Conservation (phyloP, 2,797 vertebrate species). For the Catamblyrhynchus diadema region DNA sequence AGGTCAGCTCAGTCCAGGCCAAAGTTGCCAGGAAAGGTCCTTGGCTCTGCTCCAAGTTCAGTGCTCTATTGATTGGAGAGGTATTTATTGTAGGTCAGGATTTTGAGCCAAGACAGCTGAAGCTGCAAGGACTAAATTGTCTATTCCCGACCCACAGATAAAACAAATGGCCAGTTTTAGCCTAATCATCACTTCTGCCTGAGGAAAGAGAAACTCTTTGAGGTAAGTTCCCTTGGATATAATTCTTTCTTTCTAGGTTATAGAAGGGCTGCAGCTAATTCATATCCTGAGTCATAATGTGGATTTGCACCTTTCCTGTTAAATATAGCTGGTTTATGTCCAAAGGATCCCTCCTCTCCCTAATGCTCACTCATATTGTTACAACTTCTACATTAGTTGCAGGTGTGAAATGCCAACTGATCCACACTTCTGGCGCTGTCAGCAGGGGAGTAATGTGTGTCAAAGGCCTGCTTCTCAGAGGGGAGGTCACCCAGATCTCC, state of each 20-base stretch:
- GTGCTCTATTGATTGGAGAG: not conserved
- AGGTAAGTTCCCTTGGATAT: slow-evolving; percentile 20
- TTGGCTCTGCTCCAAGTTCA: not conserved
- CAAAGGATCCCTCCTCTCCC: not conserved
- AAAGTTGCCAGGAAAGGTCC: not conserved
- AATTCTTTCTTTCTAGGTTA: slow-evolving; percentile 33
- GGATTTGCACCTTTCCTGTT: slow-evolving; percentile 47
- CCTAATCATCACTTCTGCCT: slow-evolving; percentile 28
- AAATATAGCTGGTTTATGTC: slow-evolving; percentile 17
- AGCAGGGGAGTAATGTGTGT: slow-evolving; percentile 9
- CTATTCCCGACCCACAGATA: slow-evolving; percentile 7
- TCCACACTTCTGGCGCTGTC: not conserved
- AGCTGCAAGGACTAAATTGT: not conserved
- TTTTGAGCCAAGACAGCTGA: not conserved
- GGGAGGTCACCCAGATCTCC: slow-evolving; percentile 6
- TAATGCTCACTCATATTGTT: slow-evolving; percentile 1
- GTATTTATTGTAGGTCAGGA: not conserved
- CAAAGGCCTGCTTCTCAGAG: slow-evolving; percentile 3
- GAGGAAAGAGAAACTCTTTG: not conserved
- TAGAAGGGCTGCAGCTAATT: not conserved
- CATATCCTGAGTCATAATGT: not conserved
- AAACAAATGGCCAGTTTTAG: slow-evolving; percentile 15
- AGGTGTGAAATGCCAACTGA: slow-evolving; percentile 45
- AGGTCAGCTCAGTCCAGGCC: not conserved
- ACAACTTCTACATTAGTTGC: slow-evolving; percentile 39